Conservation (phyloP, 2,797 vertebrate species). For the Acanthornis magna region DNA sequence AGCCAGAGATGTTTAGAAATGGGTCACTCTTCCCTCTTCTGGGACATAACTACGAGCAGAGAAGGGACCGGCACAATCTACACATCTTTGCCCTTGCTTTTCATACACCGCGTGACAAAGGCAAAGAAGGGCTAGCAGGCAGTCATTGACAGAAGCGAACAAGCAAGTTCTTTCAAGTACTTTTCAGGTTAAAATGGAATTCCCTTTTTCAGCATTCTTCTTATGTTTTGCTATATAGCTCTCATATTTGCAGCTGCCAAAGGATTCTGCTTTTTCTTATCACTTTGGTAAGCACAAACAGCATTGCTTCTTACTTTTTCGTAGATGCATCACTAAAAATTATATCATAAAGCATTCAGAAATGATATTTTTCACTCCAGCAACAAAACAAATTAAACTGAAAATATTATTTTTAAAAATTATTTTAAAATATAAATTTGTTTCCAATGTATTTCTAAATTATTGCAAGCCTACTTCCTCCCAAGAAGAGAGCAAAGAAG, state of each 20-base stretch:
- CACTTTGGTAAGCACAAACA: neutral
- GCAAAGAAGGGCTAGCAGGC: neutral
- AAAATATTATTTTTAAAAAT: neutral
- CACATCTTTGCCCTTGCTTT: neutral
- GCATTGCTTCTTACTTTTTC: neutral
- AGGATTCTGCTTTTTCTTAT: neutral
- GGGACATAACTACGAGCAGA: neutral
- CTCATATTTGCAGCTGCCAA: neutral
- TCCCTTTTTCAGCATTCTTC: neutral
- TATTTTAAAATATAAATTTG: neutral
- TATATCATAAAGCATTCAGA: neutral
- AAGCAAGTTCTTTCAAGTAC: neutral
- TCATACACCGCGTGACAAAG: neutral
- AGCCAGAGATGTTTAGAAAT: neutral
- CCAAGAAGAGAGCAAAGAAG: constrained; percentile 42
- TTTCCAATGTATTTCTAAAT: neutral
- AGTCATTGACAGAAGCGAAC: neutral
- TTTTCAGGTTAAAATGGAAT: neutral
- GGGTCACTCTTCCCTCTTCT: neutral
- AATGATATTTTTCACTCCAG: neutral
- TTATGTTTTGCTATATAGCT: neutral
- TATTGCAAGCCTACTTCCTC: neutral
- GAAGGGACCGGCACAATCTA: neutral
- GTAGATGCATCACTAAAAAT: neutral
- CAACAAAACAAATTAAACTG: neutral